A percentile compares a stretch with the other conserved stretches of the same genome.
Evolutionary conservation across 2,888 invertebrate species (phyloP).

Genomic region (Catocala nupta): DNA sequence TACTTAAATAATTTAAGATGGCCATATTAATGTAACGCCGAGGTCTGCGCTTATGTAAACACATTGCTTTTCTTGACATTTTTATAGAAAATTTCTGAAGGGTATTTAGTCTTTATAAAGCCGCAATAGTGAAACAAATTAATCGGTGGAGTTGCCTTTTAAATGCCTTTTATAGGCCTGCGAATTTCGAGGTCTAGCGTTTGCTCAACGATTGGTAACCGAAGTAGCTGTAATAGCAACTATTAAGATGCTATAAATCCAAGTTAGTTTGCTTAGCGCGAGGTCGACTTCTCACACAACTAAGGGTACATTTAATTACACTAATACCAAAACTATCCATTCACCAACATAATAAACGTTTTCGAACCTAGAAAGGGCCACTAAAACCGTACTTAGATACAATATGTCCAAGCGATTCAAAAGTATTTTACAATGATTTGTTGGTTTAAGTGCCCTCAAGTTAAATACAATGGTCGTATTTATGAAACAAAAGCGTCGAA

Average conservation of each 20-base stretch:
- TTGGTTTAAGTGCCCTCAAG: constrained; percentile 44
- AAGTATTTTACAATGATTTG: constrained; percentile 49
- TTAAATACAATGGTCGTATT: constrained; percentile 62
- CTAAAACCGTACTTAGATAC: constrained; percentile 35
- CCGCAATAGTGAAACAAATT: constrained; percentile 38
- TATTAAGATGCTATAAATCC: constrained; percentile 58
- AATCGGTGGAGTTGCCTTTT: constrained; percentile 28
- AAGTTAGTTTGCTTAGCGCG: constrained; percentile 64
- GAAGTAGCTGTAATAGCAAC: constrained; percentile 33
- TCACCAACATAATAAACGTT: constrained; percentile 51
- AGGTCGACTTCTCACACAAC: constrained; percentile 75
- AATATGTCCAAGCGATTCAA: constrained; percentile 50
- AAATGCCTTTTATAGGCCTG: constrained; percentile 50
- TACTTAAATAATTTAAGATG: constrained; percentile 18
- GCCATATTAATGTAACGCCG: constrained; percentile 12
- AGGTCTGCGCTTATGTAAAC: constrained; percentile 22
- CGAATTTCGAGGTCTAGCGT: constrained; percentile 56
- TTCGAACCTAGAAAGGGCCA: constrained; percentile 32
- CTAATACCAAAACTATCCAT: constrained; percentile 67
- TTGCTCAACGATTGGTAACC: constrained; percentile 58
- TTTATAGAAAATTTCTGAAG: constrained; percentile 24
- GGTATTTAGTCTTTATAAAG: constrained; percentile 29
- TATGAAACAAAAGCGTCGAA: constrained; percentile 77
- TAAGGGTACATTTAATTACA: constrained; percentile 70
- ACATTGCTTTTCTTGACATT: constrained; percentile 26